A percentile compares a stretch with the other conserved stretches of the same genome.
phyloP scores from a whole-genome alignment of 2,113 vertebrate species.

The Arizona elegans region DNA sequence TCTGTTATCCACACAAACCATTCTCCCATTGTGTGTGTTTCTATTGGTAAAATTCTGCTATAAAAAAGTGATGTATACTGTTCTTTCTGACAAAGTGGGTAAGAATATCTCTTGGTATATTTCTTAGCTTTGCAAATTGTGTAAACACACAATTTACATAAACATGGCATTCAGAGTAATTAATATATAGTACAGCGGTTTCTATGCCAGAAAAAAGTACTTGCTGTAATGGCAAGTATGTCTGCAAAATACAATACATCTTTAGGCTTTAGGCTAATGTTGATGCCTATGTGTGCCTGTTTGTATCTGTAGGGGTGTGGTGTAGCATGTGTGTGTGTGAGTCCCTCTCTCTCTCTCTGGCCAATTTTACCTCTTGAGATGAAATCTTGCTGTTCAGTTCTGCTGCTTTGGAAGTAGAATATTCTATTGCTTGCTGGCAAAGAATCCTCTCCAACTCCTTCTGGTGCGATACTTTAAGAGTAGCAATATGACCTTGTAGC shows the following conservation, averaged over 20 bases:
- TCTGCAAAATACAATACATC: not conserved
- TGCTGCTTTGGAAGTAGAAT: constrained; percentile 84
- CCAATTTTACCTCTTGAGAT: constrained; percentile 79
- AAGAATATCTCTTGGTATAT: not conserved
- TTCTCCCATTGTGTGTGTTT: not conserved
- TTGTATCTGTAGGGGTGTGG: not conserved
- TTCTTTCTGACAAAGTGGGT: not conserved
- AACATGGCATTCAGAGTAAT: not conserved
- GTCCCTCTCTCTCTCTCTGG: not conserved
- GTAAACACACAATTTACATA: not conserved
- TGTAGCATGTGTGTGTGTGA: not conserved
- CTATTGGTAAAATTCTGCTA: not conserved
- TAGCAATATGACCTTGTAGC: constrained; percentile 69
- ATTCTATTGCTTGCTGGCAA: constrained; percentile 78
- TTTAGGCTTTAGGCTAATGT: not conserved
- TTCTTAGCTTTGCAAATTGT: not conserved
- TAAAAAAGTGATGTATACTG: not conserved
- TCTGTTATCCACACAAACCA: not conserved
- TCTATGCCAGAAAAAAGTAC: not conserved
- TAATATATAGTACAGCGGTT: no score
- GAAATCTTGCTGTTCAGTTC: constrained; percentile 79
- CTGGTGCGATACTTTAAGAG: constrained; percentile 77
- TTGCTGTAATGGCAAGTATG: not conserved
- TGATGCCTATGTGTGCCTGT: not conserved
- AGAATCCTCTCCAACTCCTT: constrained; percentile 76